Base-by-base conservation (phyloP, 1,140 invertebrate genomes). In the Tribolium madens region DNA sequence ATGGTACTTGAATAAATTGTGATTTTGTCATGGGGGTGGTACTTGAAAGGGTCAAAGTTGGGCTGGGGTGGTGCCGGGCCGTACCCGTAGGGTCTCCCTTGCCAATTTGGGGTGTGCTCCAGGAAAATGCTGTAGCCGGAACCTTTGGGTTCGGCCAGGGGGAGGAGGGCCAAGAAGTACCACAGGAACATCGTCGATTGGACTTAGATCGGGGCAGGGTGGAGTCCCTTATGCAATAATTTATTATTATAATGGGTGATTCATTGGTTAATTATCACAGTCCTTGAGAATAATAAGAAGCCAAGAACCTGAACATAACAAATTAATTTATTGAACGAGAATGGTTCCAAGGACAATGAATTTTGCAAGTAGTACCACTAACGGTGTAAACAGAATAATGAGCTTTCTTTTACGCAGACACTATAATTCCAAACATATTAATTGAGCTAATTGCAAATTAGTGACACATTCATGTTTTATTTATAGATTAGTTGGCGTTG, bases 51-150 rank as follows among this genome's bases (percentile, higher is more conserved):
- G 10, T 33, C 26, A 64, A 64, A 33, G 7, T 18, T 15, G 33
- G 52, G 10, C 5, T 53, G 10, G 7, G 21, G 50, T 33, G 21
- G 1, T 9, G 17, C n/a, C 7, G 17, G 50, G 2, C n/a, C 9
- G n/a, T 33, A 14, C 12, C 10, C 10, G 33, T 17, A 73, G n/a
- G 31, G 31, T 33, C 26, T 10, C 6, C 9, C 10, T 17, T 64
- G 50, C 14, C 31, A 33, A 4, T n/a, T 48, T 21, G 50, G 48
- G 0, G 71, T 18, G 15, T 73, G 71, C 26, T 73, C 18, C 10
- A 73, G 33, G 26, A 73, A 73, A 9, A 73, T 53, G 15, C 52
- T 57, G 26, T 73, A 73, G 2, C 31, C 31, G n/a, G 33, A 12
- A 1, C 47, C 42, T 17, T 17, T 17, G 12, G 42, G 42, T 71